Evolutionary conservation across 2,888 invertebrate genomes (phyloP).

Genomic region (Drosophila meridionalis): DNA sequence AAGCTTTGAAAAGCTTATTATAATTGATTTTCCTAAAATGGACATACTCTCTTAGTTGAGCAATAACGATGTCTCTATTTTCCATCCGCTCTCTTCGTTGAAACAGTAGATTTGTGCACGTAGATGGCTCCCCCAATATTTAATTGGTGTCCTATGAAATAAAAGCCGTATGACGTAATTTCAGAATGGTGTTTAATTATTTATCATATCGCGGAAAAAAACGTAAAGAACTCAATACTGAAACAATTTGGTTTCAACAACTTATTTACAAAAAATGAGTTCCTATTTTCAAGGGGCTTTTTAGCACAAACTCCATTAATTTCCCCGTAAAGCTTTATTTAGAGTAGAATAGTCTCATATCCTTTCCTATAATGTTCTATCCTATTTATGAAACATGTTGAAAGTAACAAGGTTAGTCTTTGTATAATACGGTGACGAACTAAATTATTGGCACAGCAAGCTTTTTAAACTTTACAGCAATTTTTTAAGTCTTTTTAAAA

Average conservation of each 20-base stretch:
- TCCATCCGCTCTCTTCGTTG: neutral
- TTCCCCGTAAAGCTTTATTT: too few relatives aligned
- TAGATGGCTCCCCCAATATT: constrained; percentile 31
- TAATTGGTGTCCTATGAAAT: constrained; percentile 27
- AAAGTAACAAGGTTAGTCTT: too few relatives aligned
- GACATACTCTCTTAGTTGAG: constrained; percentile 32
- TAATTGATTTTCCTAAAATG: constrained; percentile 37
- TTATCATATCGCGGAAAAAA: constrained; percentile 21
- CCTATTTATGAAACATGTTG: too few relatives aligned
- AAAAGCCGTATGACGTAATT: constrained; percentile 66
- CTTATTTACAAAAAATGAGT: too few relatives aligned
- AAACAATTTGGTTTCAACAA: neutral
- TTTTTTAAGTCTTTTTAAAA: too few relatives aligned
- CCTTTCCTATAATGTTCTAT: too few relatives aligned
- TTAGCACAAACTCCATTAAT: too few relatives aligned
- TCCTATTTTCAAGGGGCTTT: too few relatives aligned
- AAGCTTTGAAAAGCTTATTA: constrained; percentile 60
- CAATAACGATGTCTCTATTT: neutral
- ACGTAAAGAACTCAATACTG: neutral
- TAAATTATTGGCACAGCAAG: too few relatives aligned
- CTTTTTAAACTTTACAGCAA: too few relatives aligned
- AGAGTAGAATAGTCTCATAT: too few relatives aligned
- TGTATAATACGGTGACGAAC: too few relatives aligned
- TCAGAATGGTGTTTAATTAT: constrained; percentile 16
- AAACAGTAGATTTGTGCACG: constrained; percentile 58